Evolutionary conservation across 2,888 invertebrate genomes (phyloP), one percentile per base, ranked within the genome.

Genomic region (Lutraria lutraria): DNA sequence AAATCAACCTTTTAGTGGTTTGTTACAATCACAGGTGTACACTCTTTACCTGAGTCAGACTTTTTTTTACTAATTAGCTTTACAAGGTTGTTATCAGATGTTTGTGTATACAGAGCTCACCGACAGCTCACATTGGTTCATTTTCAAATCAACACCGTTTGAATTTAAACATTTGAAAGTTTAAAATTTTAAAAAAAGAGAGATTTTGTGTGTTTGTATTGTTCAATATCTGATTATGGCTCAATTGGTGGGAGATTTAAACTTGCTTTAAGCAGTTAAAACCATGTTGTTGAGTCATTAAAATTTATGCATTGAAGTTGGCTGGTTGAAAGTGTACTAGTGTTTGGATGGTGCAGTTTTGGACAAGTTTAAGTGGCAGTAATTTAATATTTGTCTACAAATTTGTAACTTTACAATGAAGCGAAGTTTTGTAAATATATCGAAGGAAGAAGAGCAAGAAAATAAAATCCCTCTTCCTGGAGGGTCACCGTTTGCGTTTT

Each of bases 401-500:
- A 19, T 60, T 19, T 60, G 60, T 12, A 53, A 53, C 53, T 53
- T 72, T 16, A 86, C 15, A 25, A 91, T 91, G 91, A 91, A 91
- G 87, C 68, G 91, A 25, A 83, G 82, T 16, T 91, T 63, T 79
- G 56, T 83, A 12, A 88, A 85, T 86, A 31, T 91, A 34, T 84
- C 88, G 19, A 60, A 13, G 34, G 88, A 86, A 29, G 88, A 91
- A 29, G 88, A 91, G 12, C 63, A 54, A 53, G 87, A 87, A 76
- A 85, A 81, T 31, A 85, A 19, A 31, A 25, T 29, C 19, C 84
- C 81, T 21, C 10, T 34, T 34, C n/a, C 86, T 53, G 87, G 63
- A 31, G 88, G 88, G 4, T 91, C 91, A 43, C 91, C 91, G 29
- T 91, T 91, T 85, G 80, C 29, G 13, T 89, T 83, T 79, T 91